Percentiles rank a stretch among this genome's conserved stretches.
Conservation (phyloP, 2,888 invertebrate genomes). For the Amiota communis region DNA sequence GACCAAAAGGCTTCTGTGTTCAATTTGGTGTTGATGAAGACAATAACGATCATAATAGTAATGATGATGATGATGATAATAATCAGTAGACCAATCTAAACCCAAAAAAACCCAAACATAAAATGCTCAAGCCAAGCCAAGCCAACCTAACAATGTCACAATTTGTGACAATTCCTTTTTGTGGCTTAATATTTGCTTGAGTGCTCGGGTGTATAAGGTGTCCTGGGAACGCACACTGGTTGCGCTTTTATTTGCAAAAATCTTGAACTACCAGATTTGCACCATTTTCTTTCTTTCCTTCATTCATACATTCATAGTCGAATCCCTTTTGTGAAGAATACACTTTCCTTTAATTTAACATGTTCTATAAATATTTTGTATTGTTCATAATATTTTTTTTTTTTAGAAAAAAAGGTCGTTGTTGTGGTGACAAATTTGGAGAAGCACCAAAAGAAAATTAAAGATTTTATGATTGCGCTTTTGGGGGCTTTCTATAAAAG, state of each 20-base stretch:
- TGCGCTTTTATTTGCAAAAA: slow-evolving; percentile 57
- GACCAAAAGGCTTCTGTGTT: not conserved
- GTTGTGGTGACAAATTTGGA: slow-evolving; percentile 20
- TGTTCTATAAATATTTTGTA: slow-evolving; percentile 55
- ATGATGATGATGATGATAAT: slow-evolving; percentile 7
- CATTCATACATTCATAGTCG: not conserved
- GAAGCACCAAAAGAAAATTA: slow-evolving; percentile 20
- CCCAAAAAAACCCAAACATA: slow-evolving; percentile 26
- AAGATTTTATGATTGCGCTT: slow-evolving; percentile 18
- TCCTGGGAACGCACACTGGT: slow-evolving; percentile 46
- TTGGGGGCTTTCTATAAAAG: too few species aligned
- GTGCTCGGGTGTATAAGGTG: slow-evolving; percentile 7
- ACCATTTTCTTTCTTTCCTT: too few species aligned
- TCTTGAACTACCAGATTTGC: slow-evolving; percentile 18
- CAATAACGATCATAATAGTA: not conserved
- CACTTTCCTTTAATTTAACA: slow-evolving; percentile 58
- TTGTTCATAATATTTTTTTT: slow-evolving; percentile 16
- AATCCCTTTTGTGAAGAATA: not conserved
- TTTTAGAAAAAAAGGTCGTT: not conserved
- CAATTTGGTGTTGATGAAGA: slow-evolving; percentile 17
- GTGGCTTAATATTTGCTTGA: slow-evolving; percentile 65
- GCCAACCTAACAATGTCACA: slow-evolving; percentile 57
- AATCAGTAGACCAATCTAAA: slow-evolving; percentile 1
- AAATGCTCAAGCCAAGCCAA: slow-evolving; percentile 5
- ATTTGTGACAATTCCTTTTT: slow-evolving; percentile 67